Evolutionary conservation across 2,888 invertebrate species (phyloP), one percentile per base, ranked within the genome.

Genomic region (Noctua fimbriata): DNA sequence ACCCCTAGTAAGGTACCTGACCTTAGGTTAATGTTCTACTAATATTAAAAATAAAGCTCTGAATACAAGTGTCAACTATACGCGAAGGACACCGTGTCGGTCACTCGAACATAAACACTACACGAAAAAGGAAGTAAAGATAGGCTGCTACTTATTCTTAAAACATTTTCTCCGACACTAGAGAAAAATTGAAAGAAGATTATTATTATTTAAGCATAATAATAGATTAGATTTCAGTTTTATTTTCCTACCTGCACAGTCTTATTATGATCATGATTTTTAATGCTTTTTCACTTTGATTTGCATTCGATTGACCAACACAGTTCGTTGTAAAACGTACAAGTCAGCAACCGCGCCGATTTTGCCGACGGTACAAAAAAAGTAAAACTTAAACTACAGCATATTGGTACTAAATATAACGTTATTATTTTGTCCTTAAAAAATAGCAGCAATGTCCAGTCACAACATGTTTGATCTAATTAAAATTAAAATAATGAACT

Each of bases 11-110:
- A 86, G 83, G 85, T 83, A 84, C 83, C 76, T 75, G 84, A 87
- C 85, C 88, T 79, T 69, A 72, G 60, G 69, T 60, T 58, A 63
- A 80, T 73, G 49, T 76, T 74, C 41, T 77, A 79, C 81, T 82
- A 86, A 83, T 81, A 82, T 77, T 84, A 79, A 81, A 75, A 83
- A 82, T 88, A 87, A 87, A 88, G 89, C 89, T 88, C 79, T 81
- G 87, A 78, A 84, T 81, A 87, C 82, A 86, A 72, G 52, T 82
- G 79, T 73, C 70, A 71, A 82, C 77, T 78, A 69, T 41, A 72
- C 47, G 65, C 72, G 63, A 73, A 69, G 66, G 60, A 63, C 49
- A 75, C 78, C 73, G 65, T 44, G 78, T 58, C 52, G 73, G 55
- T 69, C 47, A 63, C 75, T 66, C 69, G 69, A 75, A 77, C 55